These are phyloP conservation scores for Zosterops pallidus DNA, from an alignment of 2,113 vertebrate species.

Conservation along the genomic window DNA sequence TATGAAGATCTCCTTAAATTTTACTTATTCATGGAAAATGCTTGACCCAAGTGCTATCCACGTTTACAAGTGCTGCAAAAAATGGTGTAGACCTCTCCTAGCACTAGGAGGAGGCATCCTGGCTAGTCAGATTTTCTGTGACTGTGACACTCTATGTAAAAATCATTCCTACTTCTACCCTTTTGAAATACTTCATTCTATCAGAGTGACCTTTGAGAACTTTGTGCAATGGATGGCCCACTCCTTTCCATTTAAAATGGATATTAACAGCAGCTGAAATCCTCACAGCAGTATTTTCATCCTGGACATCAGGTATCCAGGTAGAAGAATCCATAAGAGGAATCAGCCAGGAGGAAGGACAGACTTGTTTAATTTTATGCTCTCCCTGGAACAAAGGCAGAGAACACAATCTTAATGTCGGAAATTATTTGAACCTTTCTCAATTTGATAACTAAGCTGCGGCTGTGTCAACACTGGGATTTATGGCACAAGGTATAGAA, in stretches of 20 bases:
- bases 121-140: background rate
- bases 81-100: background rate
- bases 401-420: background rate
- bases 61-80: background rate
- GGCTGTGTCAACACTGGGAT: background rate
- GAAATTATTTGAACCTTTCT: background rate
- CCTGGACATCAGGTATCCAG: background rate
- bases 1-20: background rate
- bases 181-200: background rate
- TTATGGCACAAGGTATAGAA: background rate
- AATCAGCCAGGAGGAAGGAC: background rate
- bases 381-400: background rate
- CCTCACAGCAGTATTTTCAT: background rate
- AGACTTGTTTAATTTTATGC: background rate
- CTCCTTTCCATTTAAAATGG: background rate
- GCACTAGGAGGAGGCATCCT: background rate
- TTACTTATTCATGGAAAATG: background rate
- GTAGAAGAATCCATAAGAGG: background rate
- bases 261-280: background rate
- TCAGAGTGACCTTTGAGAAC: background rate
- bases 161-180: background rate
- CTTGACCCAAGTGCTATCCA: background rate
- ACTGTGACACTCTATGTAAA: background rate
- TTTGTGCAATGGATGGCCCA: background rate
- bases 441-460: background rate